Evolutionary conservation across 2,888 invertebrate genomes (phyloP).

Genomic region (Cactoblastis cactorum): DNA sequence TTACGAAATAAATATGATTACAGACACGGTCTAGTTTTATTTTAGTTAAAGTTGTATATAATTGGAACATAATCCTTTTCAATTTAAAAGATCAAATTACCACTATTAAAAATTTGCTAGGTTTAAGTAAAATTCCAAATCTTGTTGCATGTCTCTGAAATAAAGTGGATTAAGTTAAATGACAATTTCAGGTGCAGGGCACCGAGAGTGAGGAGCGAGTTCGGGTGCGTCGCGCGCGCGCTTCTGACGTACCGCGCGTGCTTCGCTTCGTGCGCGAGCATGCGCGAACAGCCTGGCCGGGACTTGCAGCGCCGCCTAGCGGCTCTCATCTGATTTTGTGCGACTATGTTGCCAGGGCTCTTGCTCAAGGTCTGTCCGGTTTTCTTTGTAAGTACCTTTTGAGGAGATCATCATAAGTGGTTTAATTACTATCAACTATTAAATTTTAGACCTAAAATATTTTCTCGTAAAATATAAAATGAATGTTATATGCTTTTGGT

Average conservation of each 20-base stretch:
- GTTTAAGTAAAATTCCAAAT: too few species aligned
- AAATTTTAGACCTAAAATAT: too few species aligned
- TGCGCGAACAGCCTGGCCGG: slow-evolving; percentile 51
- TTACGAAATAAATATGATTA: not conserved
- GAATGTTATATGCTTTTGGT: too few species aligned
- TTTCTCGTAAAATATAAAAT: too few species aligned
- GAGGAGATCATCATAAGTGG: not conserved
- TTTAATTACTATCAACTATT: too few species aligned
- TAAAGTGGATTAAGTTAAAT: not conserved
- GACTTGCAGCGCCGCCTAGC: slow-evolving; percentile 34
- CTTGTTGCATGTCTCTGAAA: not conserved
- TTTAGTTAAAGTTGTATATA: not conserved
- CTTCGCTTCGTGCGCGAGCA: slow-evolving; percentile 60
- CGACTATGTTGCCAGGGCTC: slow-evolving; percentile 58
- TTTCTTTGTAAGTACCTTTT: slow-evolving; percentile 4
- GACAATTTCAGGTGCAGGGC: slow-evolving; percentile 42
- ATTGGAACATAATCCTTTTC: not conserved
- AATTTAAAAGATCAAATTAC: not conserved
- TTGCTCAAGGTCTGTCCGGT: slow-evolving; percentile 54
- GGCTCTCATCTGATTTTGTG: slow-evolving; percentile 44
- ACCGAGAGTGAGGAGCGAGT: slow-evolving; percentile 49
- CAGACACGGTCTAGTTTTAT: not conserved
- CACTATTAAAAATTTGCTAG: not conserved
- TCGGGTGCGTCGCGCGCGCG: slow-evolving; percentile 60
- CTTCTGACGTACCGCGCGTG: slow-evolving; percentile 57